Conservation (phyloP, 2,888 invertebrate species). For the Agrenia bidenticulata region DNA sequence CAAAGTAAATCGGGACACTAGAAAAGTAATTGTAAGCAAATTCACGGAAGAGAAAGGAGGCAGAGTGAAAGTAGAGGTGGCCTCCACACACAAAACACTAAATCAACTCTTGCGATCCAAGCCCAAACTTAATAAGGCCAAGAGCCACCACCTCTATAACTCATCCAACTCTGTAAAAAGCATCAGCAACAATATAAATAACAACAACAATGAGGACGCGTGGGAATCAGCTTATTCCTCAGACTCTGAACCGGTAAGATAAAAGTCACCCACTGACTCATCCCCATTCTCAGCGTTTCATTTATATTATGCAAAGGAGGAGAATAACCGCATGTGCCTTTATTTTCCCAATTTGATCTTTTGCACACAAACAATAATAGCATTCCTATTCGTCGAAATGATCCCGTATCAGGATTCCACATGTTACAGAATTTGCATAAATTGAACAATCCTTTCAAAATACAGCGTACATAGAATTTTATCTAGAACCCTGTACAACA, state of each 20-base stretch:
- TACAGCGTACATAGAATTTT: no score
- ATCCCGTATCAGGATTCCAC: no score
- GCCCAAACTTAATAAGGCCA: not conserved
- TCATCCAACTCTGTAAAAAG: not conserved
- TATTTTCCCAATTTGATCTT: no score
- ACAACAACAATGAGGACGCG: slow-evolving; percentile 34
- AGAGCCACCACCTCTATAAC: not conserved
- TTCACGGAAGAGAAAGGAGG: slow-evolving; percentile 47
- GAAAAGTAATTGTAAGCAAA: slow-evolving; percentile 51
- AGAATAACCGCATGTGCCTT: no score
- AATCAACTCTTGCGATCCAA: slow-evolving; percentile 9
- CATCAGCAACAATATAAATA: slow-evolving; percentile 19
- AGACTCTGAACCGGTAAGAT: slow-evolving; percentile 41
- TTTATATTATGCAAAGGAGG: no score
- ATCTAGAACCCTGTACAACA: no score
- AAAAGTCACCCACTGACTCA: not conserved
- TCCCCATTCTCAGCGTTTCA: no score
- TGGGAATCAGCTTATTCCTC: slow-evolving; percentile 42
- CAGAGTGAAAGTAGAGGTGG: slow-evolving; percentile 48
- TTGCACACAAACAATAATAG: no score
- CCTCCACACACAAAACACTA: slow-evolving; percentile 14
- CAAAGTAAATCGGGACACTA: slow-evolving; percentile 47
- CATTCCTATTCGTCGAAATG: no score
- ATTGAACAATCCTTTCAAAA: no score
- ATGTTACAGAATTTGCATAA: no score